Percentiles rank a stretch among this genome's conserved stretches.
phyloP scores from a whole-genome alignment of 2,888 invertebrate genomes.

The Microdon myrmicae region DNA sequence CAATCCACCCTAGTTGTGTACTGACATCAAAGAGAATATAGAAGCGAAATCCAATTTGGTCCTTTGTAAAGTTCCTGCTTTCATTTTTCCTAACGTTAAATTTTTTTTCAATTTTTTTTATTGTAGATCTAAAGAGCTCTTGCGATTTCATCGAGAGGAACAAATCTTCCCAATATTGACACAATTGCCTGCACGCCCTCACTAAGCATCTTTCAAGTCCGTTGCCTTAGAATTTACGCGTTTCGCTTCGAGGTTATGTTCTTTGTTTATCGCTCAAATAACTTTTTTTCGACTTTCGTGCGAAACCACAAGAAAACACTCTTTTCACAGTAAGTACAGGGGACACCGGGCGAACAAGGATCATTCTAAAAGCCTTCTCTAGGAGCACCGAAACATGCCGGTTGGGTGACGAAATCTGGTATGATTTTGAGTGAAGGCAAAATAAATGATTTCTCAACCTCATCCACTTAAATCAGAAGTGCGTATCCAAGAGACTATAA shows the following conservation, averaged over 20 bases:
- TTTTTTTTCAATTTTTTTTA: no score
- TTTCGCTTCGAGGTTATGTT: slow-evolving; percentile 35
- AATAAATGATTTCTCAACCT: slow-evolving; percentile 34
- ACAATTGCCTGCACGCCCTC: slow-evolving; percentile 30
- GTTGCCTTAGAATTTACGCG: not conserved
- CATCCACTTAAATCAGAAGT: slow-evolving; percentile 47
- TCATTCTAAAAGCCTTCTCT: no score
- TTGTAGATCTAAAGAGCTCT: slow-evolving; percentile 12
- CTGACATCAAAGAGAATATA: slow-evolving; percentile 33
- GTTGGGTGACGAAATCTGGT: slow-evolving; percentile 36
- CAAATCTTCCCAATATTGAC: slow-evolving; percentile 40
- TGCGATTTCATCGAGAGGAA: slow-evolving; percentile 6
- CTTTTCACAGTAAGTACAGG: no score
- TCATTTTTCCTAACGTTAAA: not conserved
- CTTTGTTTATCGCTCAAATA: slow-evolving; percentile 17
- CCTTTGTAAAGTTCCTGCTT: no score
- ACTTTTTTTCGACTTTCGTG: not conserved
- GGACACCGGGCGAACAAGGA: no score
- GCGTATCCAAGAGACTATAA: slow-evolving; percentile 49
- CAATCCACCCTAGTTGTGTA: slow-evolving; percentile 1
- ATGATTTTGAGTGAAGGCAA: not conserved
- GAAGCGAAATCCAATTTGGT: slow-evolving; percentile 44
- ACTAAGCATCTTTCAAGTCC: not conserved
- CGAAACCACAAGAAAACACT: slow-evolving; percentile 40
- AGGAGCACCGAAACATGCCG: no score